phyloP scores from a whole-genome alignment of 2,888 invertebrate species.

The Caenorhabditis plicata region DNA sequence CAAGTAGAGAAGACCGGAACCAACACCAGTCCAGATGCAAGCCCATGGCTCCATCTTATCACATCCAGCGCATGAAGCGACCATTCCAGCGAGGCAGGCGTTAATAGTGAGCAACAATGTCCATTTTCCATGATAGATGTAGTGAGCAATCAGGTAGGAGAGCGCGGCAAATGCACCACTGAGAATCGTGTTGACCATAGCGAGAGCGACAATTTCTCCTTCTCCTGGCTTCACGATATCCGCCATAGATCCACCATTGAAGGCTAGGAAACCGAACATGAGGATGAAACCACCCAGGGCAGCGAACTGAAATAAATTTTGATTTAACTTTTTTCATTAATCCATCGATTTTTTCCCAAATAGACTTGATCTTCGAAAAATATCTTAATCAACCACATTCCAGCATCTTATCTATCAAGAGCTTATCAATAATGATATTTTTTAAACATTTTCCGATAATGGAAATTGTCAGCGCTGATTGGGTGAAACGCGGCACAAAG shows the following conservation, averaged over 20 bases:
- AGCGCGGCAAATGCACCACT: constrained; percentile 69
- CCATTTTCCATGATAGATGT: constrained; percentile 67
- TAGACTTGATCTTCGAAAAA: too few species aligned
- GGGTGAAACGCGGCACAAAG: constrained; percentile 5
- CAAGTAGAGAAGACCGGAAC: constrained; percentile 68
- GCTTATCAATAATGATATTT: constrained; percentile 23
- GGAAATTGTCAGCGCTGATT: too few species aligned
- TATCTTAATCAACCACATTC: too few species aligned
- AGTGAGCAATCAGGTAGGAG: constrained; percentile 66
- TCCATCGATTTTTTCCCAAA: too few species aligned
- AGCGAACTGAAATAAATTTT: constrained; percentile 67
- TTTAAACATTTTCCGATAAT: constrained; percentile 18
- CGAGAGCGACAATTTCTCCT: constrained; percentile 66
- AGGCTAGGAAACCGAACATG: constrained; percentile 71
- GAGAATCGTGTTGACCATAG: constrained; percentile 70
- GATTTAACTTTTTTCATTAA: not conserved
- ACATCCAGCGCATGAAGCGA: constrained; percentile 69
- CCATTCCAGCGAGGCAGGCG: constrained; percentile 68
- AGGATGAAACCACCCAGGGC: constrained; percentile 71
- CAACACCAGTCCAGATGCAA: constrained; percentile 67
- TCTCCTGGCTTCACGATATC: constrained; percentile 67
- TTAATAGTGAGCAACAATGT: constrained; percentile 69
- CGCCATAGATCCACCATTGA: constrained; percentile 70
- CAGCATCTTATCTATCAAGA: too few species aligned
- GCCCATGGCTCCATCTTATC: constrained; percentile 68